These are phyloP conservation scores for Mustela nigripes DNA, from an alignment of 2,113 vertebrate genomes.

Conservation along the genomic window DNA sequence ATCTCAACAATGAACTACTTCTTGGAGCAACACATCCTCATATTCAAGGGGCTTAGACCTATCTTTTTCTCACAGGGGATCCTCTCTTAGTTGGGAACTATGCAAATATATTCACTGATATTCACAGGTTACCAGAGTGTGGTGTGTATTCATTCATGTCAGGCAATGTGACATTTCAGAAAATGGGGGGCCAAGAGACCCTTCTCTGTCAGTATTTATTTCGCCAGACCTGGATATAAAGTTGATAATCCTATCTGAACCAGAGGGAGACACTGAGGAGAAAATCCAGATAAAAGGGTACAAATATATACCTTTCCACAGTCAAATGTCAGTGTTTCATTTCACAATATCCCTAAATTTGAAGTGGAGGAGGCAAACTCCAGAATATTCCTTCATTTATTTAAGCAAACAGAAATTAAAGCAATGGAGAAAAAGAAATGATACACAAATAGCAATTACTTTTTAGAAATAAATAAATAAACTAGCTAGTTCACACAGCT, in stretches of 20 bases:
- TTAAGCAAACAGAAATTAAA: constrained; percentile 55
- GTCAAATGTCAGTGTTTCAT: neutral
- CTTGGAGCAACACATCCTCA: neutral
- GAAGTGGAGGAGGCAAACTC: neutral
- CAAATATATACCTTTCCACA: constrained; percentile 35
- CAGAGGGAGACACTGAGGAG: neutral
- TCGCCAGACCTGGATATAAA: neutral
- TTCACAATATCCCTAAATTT: constrained; percentile 48
- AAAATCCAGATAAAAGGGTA: neutral
- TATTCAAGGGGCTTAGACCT: neutral
- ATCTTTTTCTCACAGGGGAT: neutral
- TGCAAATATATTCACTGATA: neutral
- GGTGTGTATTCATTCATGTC: neutral
- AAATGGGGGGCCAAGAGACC: neutral
- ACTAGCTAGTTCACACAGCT: neutral
- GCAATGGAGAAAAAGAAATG: neutral
- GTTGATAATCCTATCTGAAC: constrained; percentile 22
- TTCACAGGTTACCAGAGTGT: neutral
- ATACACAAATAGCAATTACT: constrained; percentile 40
- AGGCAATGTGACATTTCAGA: constrained; percentile 13
- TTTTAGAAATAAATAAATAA: constrained; percentile 13
- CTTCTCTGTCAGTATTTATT: neutral
- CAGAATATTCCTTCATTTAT: constrained; percentile 43
- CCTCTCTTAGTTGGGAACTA: neutral
- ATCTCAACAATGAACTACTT: constrained; percentile 11